These are phyloP conservation scores for Carassius carassius DNA, from an alignment of 2,113 vertebrate species.

Conservation along the genomic window DNA sequence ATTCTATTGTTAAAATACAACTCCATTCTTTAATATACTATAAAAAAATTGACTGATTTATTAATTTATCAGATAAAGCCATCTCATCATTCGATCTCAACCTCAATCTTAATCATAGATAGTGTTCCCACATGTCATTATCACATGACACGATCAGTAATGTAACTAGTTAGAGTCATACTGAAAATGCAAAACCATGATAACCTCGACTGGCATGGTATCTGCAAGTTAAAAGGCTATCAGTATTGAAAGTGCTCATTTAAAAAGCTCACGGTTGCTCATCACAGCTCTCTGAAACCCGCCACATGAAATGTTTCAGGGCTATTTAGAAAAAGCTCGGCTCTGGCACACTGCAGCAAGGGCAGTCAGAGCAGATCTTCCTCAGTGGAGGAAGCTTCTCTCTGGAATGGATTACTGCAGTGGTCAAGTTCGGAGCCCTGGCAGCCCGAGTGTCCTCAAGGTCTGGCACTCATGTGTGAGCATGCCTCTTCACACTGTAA, in stretches of 20 bases:
- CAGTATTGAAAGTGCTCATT: neutral
- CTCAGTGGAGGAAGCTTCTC: constrained; percentile 10
- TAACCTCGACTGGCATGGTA: neutral
- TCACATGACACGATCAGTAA: no score
- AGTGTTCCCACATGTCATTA: no score
- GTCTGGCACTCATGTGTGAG: constrained; percentile 43
- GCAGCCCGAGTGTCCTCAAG: constrained; percentile 36
- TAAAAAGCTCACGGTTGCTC: neutral
- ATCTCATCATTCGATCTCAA: neutral
- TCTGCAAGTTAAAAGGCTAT: neutral
- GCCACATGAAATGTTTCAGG: constrained; percentile 1
- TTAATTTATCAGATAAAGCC: neutral
- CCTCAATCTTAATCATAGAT: neutral
- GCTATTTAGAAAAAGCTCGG: constrained; percentile 16
- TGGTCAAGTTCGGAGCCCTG: constrained; percentile 14
- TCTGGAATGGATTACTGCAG: constrained; percentile 32
- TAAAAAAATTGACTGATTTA: no score
- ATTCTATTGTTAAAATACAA: neutral
- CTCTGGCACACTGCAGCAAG: constrained; percentile 2
- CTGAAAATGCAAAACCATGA: neutral
- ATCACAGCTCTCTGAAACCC: neutral
- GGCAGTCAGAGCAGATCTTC: constrained; percentile 34
- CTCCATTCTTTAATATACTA: no score
- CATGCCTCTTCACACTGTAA: constrained; percentile 48
- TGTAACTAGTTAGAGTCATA: no score